A percentile compares a stretch with the other conserved stretches of the same genome.
Conservation (phyloP, 2,797 vertebrate genomes). For the Rhinatrema bivittatum region DNA sequence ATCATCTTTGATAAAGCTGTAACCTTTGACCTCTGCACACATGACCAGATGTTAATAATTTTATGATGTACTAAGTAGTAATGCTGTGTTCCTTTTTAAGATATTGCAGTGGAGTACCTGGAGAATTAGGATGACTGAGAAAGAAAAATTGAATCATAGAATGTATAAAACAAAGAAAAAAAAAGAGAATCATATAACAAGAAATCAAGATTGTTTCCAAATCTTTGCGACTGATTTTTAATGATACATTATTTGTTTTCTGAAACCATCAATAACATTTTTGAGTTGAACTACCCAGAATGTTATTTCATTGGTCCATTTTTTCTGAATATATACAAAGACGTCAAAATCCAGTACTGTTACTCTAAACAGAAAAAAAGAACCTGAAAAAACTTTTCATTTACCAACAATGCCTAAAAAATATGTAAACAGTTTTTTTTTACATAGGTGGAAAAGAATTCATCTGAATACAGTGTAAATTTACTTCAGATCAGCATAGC, state of each 20-base stretch:
- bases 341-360: constrained; percentile 51
- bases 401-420: constrained; percentile 71
- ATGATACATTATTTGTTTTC: constrained; percentile 52
- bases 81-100: no score
- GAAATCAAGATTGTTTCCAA: no score
- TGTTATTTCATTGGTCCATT: constrained; percentile 67
- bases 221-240: constrained; percentile 55
- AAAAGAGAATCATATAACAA: no score
- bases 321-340: constrained; percentile 63
- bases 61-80: no score
- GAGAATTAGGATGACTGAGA: no score
- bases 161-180: no score
- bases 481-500: constrained; percentile 52
- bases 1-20: no score
- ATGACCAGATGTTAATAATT: no score
- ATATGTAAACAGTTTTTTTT: constrained; percentile 68
- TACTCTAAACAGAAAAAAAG: constrained; percentile 49
- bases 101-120: no score
- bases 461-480: constrained; percentile 48
- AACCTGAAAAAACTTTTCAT: constrained; percentile 55
- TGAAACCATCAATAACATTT: constrained; percentile 67
- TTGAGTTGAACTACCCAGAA: constrained; percentile 41
- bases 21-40: no score
- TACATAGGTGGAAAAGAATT: constrained; percentile 64
- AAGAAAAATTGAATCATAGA: no score